Evolutionary conservation across 1,140 invertebrate species (phyloP).

Genomic region (Pseudachorutes palmiensis): DNA sequence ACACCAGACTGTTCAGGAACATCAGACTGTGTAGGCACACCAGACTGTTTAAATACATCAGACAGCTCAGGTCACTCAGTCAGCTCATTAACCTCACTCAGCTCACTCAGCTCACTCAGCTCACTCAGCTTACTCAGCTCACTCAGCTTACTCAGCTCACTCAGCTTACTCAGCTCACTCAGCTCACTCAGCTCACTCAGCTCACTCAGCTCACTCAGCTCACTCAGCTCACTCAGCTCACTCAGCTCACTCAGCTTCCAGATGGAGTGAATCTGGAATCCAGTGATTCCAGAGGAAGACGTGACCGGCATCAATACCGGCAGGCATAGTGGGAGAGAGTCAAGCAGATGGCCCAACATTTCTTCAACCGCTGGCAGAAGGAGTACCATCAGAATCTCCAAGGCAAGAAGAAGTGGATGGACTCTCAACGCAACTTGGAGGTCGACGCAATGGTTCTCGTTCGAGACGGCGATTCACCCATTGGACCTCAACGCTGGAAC

Average conservation of each 20-base stretch:
- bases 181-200: no score
- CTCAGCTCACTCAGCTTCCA: slow-evolving; percentile 35
- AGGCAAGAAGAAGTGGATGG: not conserved
- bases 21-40: no score
- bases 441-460: slow-evolving; percentile 31
- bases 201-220: no score
- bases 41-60: no score
- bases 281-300: slow-evolving; percentile 7
- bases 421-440: slow-evolving; percentile 17
- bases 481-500: slow-evolving; percentile 39
- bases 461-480: slow-evolving; percentile 35
- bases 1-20: no score
- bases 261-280: slow-evolving; percentile 12
- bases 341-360: slow-evolving; percentile 16
- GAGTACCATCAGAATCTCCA: slow-evolving; percentile 17
- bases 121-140: no score
- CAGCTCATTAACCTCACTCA: no score
- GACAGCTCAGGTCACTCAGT: no score
- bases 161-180: no score
- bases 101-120: no score
- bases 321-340: slow-evolving; percentile 12
- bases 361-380: slow-evolving; percentile 9
- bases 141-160: no score
- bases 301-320: not conserved
- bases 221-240: no score